Evolutionary conservation across 2,113 vertebrate genomes (phyloP).

Genomic region (Chrysemys picta): DNA sequence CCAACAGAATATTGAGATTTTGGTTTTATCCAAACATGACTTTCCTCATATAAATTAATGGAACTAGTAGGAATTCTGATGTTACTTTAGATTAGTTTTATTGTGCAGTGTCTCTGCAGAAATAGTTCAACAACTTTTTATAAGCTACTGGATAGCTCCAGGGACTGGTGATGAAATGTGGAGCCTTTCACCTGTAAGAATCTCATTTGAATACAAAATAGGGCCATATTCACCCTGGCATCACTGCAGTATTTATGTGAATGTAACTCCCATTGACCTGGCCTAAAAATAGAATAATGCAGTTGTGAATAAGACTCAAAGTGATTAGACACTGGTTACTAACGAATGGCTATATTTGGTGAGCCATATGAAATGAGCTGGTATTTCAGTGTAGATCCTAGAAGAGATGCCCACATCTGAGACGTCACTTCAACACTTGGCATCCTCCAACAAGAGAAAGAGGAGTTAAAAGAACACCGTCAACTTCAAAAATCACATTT

Average conservation of each 20-base stretch:
- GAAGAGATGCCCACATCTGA: conserved; percentile 69
- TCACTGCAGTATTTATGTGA: not conserved
- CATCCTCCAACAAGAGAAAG: not conserved
- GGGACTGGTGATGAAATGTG: not conserved
- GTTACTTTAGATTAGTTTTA: conserved; percentile 32
- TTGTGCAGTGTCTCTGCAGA: not conserved
- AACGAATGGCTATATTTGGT: conserved; percentile 61
- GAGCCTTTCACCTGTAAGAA: not conserved
- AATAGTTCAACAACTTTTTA: conserved; percentile 6
- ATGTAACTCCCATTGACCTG: not conserved
- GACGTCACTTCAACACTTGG: conserved; percentile 60
- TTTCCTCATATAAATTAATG: conserved; percentile 37
- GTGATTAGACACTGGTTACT: conserved; percentile 16
- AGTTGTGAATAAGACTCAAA: not conserved
- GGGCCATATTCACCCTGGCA: not conserved
- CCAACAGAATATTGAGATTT: not conserved
- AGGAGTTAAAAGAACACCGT: conserved; percentile 38
- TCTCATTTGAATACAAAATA: conserved; percentile 4
- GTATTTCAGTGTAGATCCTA: conserved; percentile 62
- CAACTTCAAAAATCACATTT: conserved; percentile 25
- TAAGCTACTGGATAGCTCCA: not conserved
- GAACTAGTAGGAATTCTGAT: conserved; percentile 1
- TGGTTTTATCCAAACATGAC: conserved; percentile 10
- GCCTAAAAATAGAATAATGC: not conserved
- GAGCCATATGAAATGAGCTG: conserved; percentile 58